A percentile compares a stretch with the other conserved stretches of the same genome.
phyloP scores from a whole-genome alignment of 1,140 invertebrate genomes.

The Prorops nasuta region DNA sequence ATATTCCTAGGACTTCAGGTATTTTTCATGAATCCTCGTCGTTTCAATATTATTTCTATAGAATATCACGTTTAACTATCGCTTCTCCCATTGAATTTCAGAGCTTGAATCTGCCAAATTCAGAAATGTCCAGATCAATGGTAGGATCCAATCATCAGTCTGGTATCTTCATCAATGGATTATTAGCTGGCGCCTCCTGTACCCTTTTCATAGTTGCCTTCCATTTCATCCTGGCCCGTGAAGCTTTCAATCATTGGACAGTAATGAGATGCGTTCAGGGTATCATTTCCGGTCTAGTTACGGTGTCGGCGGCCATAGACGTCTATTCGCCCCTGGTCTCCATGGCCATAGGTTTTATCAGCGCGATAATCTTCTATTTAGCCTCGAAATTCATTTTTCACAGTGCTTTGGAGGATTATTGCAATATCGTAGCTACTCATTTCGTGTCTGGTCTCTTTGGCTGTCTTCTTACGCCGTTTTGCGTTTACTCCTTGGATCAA shows the following conservation, averaged over 20 bases:
- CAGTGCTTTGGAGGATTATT: slow-evolving; percentile 37
- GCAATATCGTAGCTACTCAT: slow-evolving; percentile 31
- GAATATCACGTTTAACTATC: too few species aligned
- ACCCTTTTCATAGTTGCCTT: slow-evolving; percentile 22
- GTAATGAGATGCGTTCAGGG: slow-evolving; percentile 35
- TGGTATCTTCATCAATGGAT: slow-evolving; percentile 26
- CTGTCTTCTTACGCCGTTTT: slow-evolving; percentile 22
- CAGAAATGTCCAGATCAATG: not conserved
- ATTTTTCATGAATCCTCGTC: too few species aligned
- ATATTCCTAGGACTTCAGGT: slow-evolving; percentile 37
- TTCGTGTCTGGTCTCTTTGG: slow-evolving; percentile 26
- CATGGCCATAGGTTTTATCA: slow-evolving; percentile 18
- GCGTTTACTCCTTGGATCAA: not conserved
- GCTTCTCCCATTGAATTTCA: too few species aligned
- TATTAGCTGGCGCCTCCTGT: slow-evolving; percentile 30
- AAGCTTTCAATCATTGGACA: slow-evolving; percentile 35
- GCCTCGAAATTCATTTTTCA: slow-evolving; percentile 25
- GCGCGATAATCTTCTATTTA: slow-evolving; percentile 28
- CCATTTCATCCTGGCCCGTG: slow-evolving; percentile 23
- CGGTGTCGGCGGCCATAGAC: slow-evolving; percentile 27
- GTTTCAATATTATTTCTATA: too few species aligned
- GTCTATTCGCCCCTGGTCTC: slow-evolving; percentile 26
- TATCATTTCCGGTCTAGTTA: slow-evolving; percentile 24
- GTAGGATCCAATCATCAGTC: not conserved
- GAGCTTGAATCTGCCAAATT: slow-evolving; percentile 11